Base-by-base conservation (phyloP, 2,888 invertebrate species). In the Drosophila mettleri region DNA sequence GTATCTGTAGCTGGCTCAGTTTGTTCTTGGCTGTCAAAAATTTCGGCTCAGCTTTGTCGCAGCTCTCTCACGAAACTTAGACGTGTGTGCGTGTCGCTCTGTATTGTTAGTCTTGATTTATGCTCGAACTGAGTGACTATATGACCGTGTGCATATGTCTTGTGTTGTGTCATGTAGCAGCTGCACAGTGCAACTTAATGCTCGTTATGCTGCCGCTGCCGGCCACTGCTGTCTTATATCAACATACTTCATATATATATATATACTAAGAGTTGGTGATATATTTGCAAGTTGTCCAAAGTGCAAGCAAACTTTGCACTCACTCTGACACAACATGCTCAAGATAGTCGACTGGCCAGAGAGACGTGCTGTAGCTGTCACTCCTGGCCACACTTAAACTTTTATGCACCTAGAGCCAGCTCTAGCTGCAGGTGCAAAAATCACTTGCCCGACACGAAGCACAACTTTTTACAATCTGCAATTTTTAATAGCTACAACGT, bases 61-160 rank as follows among this genome's bases (percentile, higher is more conserved):
- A 60, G 57, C 64, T 63, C 69, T 55, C 67, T 52, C 68, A 67
- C 74, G 69, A 52, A 78, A 69, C 64, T 74, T 62, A 29, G 27
- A 29, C 22, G 59, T 27, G 45, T 58, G 51, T 60, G 52, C n/a
- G 45, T 43, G 34, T 2, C 24, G 27, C 18, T 18, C n/a, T 29
- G 33, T 63, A 39, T 48, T 71, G 63, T 54, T 61, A 27, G 69
- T 46, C 63, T 68, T 78, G 78, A 78, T 78, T 78, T 81, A 78
- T 81, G 58, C 64, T 52, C 39, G 29, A 36, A 49, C 74, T 63
- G 67, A 81, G 62, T 78, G 78, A 81, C 82, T 81, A 57, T 62
- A 68, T 74, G 78, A 78, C 69, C 78, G 74, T 66, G 60, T 78
- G 58, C 78, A 81, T 74, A 57, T 78, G 79, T 63, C 78, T 77